Conservation (phyloP, 2,113 vertebrate species). For the Prietella phreatophila region DNA sequence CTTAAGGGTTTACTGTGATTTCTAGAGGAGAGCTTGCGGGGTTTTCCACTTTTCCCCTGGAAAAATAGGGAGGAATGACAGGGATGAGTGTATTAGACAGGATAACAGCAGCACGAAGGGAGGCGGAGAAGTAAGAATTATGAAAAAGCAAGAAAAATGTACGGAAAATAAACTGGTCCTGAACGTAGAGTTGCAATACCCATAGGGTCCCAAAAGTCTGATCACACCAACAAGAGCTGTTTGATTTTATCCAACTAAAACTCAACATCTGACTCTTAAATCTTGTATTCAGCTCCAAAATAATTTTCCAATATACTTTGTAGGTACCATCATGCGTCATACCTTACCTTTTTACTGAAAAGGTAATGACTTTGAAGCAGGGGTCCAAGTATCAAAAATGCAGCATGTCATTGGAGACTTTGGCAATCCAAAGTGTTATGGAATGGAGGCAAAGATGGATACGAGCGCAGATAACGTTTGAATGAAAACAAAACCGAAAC, state of each 20-base stretch:
- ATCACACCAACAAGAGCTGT: background rate
- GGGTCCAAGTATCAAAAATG: background rate
- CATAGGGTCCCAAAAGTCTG: background rate
- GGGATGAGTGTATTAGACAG: constrained; percentile 18
- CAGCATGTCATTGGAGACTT: background rate
- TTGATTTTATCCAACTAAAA: background rate
- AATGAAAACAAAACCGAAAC: too few relatives aligned
- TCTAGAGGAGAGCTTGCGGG: constrained; percentile 9
- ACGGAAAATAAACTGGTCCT: too few relatives aligned
- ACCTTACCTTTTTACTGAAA: background rate
- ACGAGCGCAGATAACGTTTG: too few relatives aligned
- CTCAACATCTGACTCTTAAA: too few relatives aligned
- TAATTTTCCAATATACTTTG: background rate
- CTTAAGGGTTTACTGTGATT: background rate
- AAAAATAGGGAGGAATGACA: constrained; percentile 13
- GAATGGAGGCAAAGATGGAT: too few relatives aligned
- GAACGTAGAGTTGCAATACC: background rate
- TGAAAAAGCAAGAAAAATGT: background rate
- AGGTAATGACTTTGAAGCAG: background rate
- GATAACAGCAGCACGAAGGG: background rate
- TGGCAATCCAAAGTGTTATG: background rate
- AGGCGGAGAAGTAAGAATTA: constrained; percentile 12
- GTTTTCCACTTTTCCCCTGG: background rate
- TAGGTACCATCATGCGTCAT: background rate
- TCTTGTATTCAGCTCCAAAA: too few relatives aligned